Evolutionary conservation across 2,113 vertebrate genomes (phyloP).

Genomic region (Istiophorus platypterus): DNA sequence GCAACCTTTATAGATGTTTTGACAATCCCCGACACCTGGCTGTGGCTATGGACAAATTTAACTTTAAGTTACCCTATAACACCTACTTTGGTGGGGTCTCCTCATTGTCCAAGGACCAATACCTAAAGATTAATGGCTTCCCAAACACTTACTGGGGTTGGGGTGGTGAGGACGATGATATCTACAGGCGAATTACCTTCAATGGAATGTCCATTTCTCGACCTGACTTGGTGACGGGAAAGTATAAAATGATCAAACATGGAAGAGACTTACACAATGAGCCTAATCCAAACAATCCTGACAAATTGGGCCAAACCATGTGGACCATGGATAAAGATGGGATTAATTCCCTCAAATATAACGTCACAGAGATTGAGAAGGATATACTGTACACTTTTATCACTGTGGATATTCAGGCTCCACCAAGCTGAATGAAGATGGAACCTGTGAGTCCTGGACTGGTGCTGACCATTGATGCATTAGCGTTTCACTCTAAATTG

Average conservation of each 20-base stretch:
- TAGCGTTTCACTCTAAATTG: not conserved
- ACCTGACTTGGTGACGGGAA: slow-evolving; percentile 86
- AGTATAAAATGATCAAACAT: slow-evolving; percentile 93
- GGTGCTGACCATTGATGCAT: not conserved
- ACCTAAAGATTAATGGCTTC: slow-evolving; percentile 93
- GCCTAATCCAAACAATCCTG: slow-evolving; percentile 86
- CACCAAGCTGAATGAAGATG: not conserved
- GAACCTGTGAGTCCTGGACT: not conserved
- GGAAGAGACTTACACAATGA: slow-evolving; percentile 91
- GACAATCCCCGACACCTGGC: slow-evolving; percentile 92
- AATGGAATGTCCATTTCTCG: slow-evolving; percentile 90
- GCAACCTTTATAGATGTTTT: slow-evolving; percentile 92
- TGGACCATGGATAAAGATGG: slow-evolving; percentile 89
- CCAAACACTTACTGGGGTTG: slow-evolving; percentile 98
- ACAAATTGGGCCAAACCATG: slow-evolving; percentile 81
- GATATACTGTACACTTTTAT: slow-evolving; percentile 89
- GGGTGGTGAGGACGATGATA: slow-evolving; percentile 98
- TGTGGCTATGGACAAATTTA: slow-evolving; percentile 96
- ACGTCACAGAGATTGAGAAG: slow-evolving; percentile 84
- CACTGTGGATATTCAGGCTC: slow-evolving; percentile 87
- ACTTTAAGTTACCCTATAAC: slow-evolving; percentile 91
- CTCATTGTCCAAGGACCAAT: slow-evolving; percentile 91
- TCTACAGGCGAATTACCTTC: slow-evolving; percentile 80
- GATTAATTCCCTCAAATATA: slow-evolving; percentile 89
- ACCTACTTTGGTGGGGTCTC: slow-evolving; percentile 93